Evolutionary conservation across 2,888 invertebrate species (phyloP).

Genomic region (Meghimatium bilineatum): DNA sequence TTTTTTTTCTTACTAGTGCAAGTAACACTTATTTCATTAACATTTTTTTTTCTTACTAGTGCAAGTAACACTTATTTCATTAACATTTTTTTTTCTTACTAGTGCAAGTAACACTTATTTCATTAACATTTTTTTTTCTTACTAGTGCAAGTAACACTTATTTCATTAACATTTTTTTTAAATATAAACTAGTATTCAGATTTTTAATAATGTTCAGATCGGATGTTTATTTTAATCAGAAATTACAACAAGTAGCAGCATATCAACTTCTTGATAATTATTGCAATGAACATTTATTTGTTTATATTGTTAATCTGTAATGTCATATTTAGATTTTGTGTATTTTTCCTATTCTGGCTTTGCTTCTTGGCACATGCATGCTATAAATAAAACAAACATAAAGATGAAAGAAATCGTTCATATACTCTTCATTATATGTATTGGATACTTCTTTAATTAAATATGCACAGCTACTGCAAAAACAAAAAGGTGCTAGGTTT

Average conservation of each 20-base stretch:
- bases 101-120: too few species aligned
- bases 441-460: not conserved
- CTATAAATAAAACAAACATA: not conserved
- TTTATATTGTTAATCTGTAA: not conserved
- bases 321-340: not conserved
- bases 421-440: not conserved
- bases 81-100: too few species aligned
- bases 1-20: too few species aligned
- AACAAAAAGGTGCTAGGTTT: not conserved
- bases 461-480: slow-evolving; percentile 4
- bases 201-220: not conserved
- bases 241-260: not conserved
- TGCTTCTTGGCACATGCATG: not conserved
- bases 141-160: too few species aligned
- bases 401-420: not conserved
- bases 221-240: not conserved
- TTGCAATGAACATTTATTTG: not conserved
- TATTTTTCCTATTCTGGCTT: not conserved
- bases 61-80: too few species aligned
- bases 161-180: too few species aligned
- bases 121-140: too few species aligned
- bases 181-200: not conserved
- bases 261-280: not conserved
- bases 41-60: too few species aligned
- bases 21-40: too few species aligned